Conservation (phyloP, 2,113 vertebrate genomes). For the Tetrax tetrax region DNA sequence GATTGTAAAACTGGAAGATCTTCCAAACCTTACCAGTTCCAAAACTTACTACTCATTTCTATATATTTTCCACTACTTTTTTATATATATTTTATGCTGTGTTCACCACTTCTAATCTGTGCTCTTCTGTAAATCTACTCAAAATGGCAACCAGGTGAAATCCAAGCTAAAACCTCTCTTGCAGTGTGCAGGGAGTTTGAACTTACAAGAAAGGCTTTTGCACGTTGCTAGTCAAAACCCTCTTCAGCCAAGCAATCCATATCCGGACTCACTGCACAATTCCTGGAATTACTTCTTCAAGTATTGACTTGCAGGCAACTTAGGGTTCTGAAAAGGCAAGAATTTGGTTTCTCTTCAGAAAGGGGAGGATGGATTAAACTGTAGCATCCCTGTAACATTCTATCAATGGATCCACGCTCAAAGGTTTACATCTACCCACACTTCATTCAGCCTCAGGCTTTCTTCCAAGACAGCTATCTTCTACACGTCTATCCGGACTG, state of each 20-base stretch:
- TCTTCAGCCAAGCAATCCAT: neutral
- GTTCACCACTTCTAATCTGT: neutral
- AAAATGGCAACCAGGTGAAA: neutral
- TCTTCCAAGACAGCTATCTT: neutral
- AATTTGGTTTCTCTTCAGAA: neutral
- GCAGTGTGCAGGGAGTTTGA: neutral
- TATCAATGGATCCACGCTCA: neutral
- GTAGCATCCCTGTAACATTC: neutral
- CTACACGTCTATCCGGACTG: neutral
- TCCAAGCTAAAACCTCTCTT: neutral
- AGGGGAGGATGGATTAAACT: neutral
- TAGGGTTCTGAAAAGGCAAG: neutral
- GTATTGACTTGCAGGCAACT: neutral
- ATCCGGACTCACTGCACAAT: neutral
- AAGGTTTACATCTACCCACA: neutral
- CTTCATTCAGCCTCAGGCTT: neutral
- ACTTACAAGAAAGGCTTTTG: neutral
- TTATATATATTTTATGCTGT: neutral
- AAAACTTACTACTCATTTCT: neutral
- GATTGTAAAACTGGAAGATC: neutral
- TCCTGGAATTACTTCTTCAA: neutral
- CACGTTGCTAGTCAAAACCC: neutral
- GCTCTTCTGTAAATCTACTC: neutral
- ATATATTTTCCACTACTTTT: neutral
- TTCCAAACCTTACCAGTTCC: neutral